Conservation (phyloP, 1,140 invertebrate species). For the Odontomachus brunneus region DNA sequence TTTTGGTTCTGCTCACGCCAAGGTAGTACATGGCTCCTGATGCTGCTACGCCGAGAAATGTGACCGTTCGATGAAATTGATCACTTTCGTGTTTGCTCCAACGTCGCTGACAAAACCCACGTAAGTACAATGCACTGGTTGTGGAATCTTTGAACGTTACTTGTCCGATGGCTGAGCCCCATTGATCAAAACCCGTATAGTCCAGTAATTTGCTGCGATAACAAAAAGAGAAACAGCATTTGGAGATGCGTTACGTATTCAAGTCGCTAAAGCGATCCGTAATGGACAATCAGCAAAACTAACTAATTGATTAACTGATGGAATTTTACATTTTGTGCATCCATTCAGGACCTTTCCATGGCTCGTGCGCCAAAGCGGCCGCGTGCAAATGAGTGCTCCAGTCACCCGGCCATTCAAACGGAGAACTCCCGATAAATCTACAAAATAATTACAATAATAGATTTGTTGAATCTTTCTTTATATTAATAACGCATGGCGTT, state of each 20-base stretch:
- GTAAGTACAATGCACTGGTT: slow-evolving; percentile 81
- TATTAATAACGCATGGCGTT: slow-evolving; percentile 14
- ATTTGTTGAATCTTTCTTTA: too few relatives aligned
- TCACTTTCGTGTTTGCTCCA: slow-evolving; percentile 78
- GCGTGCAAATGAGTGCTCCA: slow-evolving; percentile 85
- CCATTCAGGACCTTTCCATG: slow-evolving; percentile 84
- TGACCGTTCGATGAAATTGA: slow-evolving; percentile 76
- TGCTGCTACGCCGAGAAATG: slow-evolving; percentile 76
- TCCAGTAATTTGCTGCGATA: slow-evolving; percentile 71
- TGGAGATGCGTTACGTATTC: too few relatives aligned
- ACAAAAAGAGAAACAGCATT: slow-evolving; percentile 48
- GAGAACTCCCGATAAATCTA: slow-evolving; percentile 87
- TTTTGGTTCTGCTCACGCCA: slow-evolving; percentile 78
- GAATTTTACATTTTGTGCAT: slow-evolving; percentile 76
- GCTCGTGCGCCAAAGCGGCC: slow-evolving; percentile 86
- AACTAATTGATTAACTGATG: neutral
- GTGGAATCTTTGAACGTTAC: slow-evolving; percentile 78
- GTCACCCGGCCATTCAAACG: slow-evolving; percentile 84
- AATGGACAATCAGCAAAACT: too few relatives aligned
- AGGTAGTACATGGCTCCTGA: slow-evolving; percentile 84
- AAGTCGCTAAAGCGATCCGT: too few relatives aligned
- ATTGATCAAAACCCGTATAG: slow-evolving; percentile 85
- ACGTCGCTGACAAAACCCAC: slow-evolving; percentile 85
- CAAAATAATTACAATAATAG: slow-evolving; percentile 39
- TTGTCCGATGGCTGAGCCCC: slow-evolving; percentile 84